Conservation (phyloP, 2,797 vertebrate species). For the Siniperca scherzeri region DNA sequence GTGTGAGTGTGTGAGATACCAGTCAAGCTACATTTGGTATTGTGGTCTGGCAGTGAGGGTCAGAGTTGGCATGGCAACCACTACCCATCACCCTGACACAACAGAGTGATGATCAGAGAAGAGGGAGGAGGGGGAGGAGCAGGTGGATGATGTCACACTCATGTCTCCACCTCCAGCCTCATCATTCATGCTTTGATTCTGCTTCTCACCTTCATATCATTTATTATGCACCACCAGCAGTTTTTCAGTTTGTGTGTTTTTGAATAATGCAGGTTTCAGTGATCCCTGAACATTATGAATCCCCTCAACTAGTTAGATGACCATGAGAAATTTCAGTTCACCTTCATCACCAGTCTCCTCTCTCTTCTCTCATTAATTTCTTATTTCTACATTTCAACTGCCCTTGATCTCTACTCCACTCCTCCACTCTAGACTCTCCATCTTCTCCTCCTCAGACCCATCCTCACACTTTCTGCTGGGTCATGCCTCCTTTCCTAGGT, state of each 20-base stretch:
- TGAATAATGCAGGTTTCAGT: not conserved
- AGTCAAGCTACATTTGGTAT: constrained; percentile 13
- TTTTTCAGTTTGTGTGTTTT: constrained; percentile 26
- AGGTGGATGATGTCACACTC: constrained; percentile 23
- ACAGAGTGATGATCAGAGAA: constrained; percentile 17
- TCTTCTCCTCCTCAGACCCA: not conserved
- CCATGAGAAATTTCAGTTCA: not conserved
- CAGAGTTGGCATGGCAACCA: constrained; percentile 7
- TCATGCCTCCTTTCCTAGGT: not conserved
- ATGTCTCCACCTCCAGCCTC: constrained; percentile 14
- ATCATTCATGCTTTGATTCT: constrained; percentile 26
- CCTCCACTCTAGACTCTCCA: not conserved
- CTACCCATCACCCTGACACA: constrained; percentile 7
- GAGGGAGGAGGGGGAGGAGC: not conserved
- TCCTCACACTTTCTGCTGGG: not conserved
- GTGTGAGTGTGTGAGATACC: not conserved
- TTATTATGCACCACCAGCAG: constrained; percentile 12
- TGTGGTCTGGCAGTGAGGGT: not conserved
- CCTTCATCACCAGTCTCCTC: constrained; percentile 1
- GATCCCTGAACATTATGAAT: constrained; percentile 34
- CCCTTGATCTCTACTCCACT: not conserved
- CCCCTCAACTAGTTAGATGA: constrained; percentile 5
- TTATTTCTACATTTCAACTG: not conserved
- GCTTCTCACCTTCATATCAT: not conserved
- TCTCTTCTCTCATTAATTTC: not conserved